Conservation (phyloP, 2,888 invertebrate genomes). For the Biston betularia region DNA sequence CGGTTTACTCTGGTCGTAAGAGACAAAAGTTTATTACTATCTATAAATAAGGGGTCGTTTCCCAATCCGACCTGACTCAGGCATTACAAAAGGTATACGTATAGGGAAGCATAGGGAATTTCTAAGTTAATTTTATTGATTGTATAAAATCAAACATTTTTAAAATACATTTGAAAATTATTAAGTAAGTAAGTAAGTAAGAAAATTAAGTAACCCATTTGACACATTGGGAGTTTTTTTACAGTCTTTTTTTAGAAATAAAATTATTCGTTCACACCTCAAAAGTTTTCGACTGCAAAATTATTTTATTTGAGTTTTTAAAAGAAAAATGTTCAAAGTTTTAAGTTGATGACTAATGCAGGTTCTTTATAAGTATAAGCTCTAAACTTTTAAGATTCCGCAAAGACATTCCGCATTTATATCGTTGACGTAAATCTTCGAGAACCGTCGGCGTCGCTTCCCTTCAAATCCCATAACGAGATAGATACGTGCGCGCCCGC, state of each 20-base stretch:
- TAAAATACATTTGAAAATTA: no score
- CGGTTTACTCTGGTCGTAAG: constrained; percentile 3
- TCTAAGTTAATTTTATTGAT: background rate
- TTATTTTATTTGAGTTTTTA: background rate
- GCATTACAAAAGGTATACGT: no score
- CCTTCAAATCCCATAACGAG: constrained; percentile 48
- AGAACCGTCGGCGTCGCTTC: constrained; percentile 24
- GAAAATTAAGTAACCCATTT: no score
- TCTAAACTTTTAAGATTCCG: constrained; percentile 15
- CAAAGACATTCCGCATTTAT: constrained; percentile 30
- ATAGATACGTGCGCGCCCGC: constrained; percentile 36
- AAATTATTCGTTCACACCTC: background rate
- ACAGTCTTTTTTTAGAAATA: background rate
- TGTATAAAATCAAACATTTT: background rate
- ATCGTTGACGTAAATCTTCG: constrained; percentile 50
- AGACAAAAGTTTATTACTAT: constrained; percentile 3
- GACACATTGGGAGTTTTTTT: no score
- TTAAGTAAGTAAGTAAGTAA: no score
- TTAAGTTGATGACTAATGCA: background rate
- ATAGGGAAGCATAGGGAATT: no score
- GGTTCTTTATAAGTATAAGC: background rate
- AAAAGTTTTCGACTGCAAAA: background rate
- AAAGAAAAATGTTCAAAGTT: background rate
- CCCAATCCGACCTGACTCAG: no score
- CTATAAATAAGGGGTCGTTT: background rate